Evolutionary conservation across 2,888 invertebrate species (phyloP).

Genomic region (Protodeltote pygarga): DNA sequence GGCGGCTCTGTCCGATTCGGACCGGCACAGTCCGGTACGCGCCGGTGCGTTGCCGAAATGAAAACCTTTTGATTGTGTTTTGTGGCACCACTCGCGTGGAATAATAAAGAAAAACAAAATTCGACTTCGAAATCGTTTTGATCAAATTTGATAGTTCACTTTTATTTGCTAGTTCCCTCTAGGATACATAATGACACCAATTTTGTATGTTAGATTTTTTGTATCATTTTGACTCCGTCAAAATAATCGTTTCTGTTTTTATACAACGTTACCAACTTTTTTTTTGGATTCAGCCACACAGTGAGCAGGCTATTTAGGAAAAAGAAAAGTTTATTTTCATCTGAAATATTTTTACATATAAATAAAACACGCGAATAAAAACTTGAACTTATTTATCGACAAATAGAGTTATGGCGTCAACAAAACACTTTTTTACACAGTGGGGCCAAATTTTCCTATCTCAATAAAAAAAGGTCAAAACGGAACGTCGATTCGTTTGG

Average conservation of each 20-base stretch:
- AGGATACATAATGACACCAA: slow-evolving; percentile 1
- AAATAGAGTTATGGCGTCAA: slow-evolving; percentile 46
- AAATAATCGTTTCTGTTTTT: too few relatives aligned
- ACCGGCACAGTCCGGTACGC: slow-evolving; percentile 55
- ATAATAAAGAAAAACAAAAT: slow-evolving; percentile 53
- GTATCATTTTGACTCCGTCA: background rate
- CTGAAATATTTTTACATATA: slow-evolving; percentile 21
- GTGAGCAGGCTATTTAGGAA: too few relatives aligned
- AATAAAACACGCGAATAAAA: slow-evolving; percentile 12
- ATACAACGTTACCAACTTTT: too few relatives aligned
- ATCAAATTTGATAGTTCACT: slow-evolving; percentile 31
- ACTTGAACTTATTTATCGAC: slow-evolving; percentile 28
- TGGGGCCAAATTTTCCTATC: slow-evolving; percentile 58
- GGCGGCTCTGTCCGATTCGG: slow-evolving; percentile 49
- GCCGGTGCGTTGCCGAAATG: slow-evolving; percentile 67
- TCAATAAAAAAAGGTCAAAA: slow-evolving; percentile 71
- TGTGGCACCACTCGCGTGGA: slow-evolving; percentile 56
- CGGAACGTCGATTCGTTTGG: slow-evolving; percentile 65
- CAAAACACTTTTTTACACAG: slow-evolving; percentile 50
- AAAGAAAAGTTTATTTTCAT: background rate
- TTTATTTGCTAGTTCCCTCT: slow-evolving; percentile 25
- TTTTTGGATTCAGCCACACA: too few relatives aligned
- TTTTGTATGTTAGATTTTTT: background rate
- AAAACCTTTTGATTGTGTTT: slow-evolving; percentile 69
- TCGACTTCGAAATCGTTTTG: slow-evolving; percentile 37